Base-by-base conservation (phyloP, 2,113 vertebrate genomes). In the Shinisaurus crocodilurus region DNA sequence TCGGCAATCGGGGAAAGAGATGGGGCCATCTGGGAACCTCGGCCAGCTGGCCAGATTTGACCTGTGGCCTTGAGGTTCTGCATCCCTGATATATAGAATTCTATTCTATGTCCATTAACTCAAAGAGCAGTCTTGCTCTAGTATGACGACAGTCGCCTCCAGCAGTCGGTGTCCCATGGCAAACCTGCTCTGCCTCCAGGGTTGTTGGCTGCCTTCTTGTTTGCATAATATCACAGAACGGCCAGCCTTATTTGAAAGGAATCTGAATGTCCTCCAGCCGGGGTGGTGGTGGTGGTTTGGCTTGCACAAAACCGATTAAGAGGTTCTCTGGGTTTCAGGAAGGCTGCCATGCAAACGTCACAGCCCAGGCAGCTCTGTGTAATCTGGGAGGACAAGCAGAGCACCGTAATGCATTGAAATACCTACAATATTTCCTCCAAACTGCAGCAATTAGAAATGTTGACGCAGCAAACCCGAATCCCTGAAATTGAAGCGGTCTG, bases 291-390 rank as follows among this genome's bases (percentile, higher is more conserved):
- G 82, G 93, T 34, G 91, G 93, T 82, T 87, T 15, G 45, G 69
- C 91, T 95, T 93, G 93, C 15, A 91, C 82, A 65, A 90, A 95
- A 93, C 90, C 48, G 88, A 84, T 57, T 57, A 89, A 84, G 84
- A 96, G 95, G 57, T 87, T 79, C 40, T 45, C 74, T 45, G 74
- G 60, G 37, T 40, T 88, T 20, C 77, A 88, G 60, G 27, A 65
- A 32, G 37, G 7, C 18, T 23, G n/a, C n/a, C 57, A 6, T 82
- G 23, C 34, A 63, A 23, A 65, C n/a, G 27, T 40, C n/a, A 80
- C 27, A 77, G 13, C 29, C 15, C 29, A 32, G 9, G 45, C 1
- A 3, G 29, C 2, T 54, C 48, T 20, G 27, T 57, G 32, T 50
- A 37, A 18, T 63, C 16, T 37, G n/a, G 34, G 6, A 10, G 6